Evolutionary conservation across 2,797 vertebrate species (phyloP), one percentile per base, ranked within the genome.

Genomic region (Diceros bicornis): DNA sequence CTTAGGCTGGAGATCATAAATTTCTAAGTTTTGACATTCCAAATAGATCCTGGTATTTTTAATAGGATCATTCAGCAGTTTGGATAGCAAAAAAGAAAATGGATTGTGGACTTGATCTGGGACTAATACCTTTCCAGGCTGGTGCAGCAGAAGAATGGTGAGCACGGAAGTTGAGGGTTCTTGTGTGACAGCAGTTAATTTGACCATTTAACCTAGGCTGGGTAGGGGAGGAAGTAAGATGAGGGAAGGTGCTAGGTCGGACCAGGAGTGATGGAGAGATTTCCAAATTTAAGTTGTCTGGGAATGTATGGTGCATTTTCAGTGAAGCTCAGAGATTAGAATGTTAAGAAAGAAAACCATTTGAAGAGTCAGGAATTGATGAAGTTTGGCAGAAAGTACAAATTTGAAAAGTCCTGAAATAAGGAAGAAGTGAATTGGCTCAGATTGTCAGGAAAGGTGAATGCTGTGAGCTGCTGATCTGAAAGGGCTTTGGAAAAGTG

Each of bases 1-100:
- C n/a, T 88, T 85, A 81, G 23, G 27, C 17, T 69, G 9, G 12
- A 92, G 13, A 55, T 75, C 4, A 74, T 75, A 77, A 52, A 52
- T 92, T 89, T 91, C 29, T 94, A 75, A 75, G 8, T 87, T 66
- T 34, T 71, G 18, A 9, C 37, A 52, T 52, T 94, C 18, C 23
- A 85, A 92, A 87, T 20, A 79, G 27, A 91, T n/a, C 1, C 9
- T 89, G 8, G 3, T 69, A 55, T 85, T 91, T 93, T 97, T 68
- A 72, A 88, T 44, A 34, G 32, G 13, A 29, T 29, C 13, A 61
- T 93, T 55, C 7, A 59, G 3, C 20, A 34, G 52, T 69, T 95
- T 81, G 52, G 14, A 88, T 62, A 71, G 84, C 50, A 92, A 64
- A 41, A 95, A 68, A 92, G 16, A 82, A 85, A 91, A 68, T 37